Evolutionary conservation across 1,140 invertebrate genomes (phyloP), one percentile per base, ranked within the genome.

Genomic region (Subanguina moxae): DNA sequence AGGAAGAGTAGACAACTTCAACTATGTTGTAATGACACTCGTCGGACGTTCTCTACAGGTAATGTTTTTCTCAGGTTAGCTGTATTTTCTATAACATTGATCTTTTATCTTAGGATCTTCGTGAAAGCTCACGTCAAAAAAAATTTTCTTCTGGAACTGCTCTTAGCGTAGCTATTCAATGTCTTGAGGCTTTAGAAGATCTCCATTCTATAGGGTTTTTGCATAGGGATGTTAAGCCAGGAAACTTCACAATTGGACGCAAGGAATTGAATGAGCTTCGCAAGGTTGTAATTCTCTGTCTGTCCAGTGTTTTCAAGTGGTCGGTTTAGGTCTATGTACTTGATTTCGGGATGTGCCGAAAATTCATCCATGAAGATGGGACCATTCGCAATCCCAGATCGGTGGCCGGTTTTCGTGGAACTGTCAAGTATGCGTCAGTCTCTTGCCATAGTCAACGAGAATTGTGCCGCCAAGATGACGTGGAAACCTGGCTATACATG

Each of bases 331-430:
- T 78, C n/a, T 80, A 80, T 58, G 62, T 80, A 23, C 71, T 79
- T n/a, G 77, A 80, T 56, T 79, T 79, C 61, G 77, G 77, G 23
- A 80, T 79, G 78, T 67, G 64, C 52, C 75, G 77, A 23, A 78
- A 78, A 57, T 79, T 78, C 64, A 72, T 80, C 13, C 73, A 81
- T 57, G 78, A 79, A 1, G 73, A 78, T 19, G 77, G 77, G 17
- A 64, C 76, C n/a, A 77, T 78, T 58, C 62, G 70, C 17, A 74
- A 77, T 27, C 76, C 76, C 21, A 64, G 76, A 38, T 43, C 61
- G 1, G 76, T 71, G 17, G 76, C 77, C 45, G 76, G 76, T n/a
- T 64, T 64, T 19, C 17, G 62, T 1, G 62, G 62, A 3, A 64
- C 62, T 8, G 62, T 38, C 15, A 61, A 61, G 19, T 61, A 61